Evolutionary conservation across 2,888 invertebrate genomes (phyloP).

Genomic region (Heliothis peltigera): DNA sequence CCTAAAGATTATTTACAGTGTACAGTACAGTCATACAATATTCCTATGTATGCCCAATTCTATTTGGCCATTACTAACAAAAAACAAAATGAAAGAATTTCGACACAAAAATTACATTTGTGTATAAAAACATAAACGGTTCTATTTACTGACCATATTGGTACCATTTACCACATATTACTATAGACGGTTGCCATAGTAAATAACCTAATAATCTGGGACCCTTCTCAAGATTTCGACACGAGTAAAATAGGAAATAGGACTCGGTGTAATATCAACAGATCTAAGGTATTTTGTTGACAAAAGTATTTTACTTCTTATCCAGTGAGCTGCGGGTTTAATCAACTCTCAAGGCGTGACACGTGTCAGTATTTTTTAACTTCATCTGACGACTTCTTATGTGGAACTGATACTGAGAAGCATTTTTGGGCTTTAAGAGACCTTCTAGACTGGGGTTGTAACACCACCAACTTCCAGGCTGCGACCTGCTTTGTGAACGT

Average conservation of each 20-base stretch:
- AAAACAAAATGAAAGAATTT: background rate
- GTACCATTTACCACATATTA: slow-evolving; percentile 57
- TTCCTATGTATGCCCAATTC: background rate
- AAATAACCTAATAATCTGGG: slow-evolving; percentile 59
- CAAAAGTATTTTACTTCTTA: slow-evolving; percentile 51
- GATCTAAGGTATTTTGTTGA: slow-evolving; percentile 42
- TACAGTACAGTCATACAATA: no score
- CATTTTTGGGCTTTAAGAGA: no score
- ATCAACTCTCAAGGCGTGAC: no score
- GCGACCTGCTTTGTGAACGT: no score
- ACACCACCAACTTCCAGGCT: no score
- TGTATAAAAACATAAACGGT: slow-evolving; percentile 25
- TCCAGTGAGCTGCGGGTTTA: no score
- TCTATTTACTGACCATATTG: slow-evolving; percentile 47
- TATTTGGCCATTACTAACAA: background rate
- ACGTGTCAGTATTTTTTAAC: no score
- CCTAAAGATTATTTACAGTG: no score
- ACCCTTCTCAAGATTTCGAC: slow-evolving; percentile 61
- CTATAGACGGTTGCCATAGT: slow-evolving; percentile 39
- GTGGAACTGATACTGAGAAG: no score
- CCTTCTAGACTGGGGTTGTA: no score
- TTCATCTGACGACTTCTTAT: no score
- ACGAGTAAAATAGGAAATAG: slow-evolving; percentile 43
- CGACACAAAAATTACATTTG: slow-evolving; percentile 9
- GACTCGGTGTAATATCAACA: slow-evolving; percentile 54